These are phyloP conservation scores for Epizoanthus stellaris DNA, from an alignment of 92 coral and sea anemone species.

Conservation along the genomic window DNA sequence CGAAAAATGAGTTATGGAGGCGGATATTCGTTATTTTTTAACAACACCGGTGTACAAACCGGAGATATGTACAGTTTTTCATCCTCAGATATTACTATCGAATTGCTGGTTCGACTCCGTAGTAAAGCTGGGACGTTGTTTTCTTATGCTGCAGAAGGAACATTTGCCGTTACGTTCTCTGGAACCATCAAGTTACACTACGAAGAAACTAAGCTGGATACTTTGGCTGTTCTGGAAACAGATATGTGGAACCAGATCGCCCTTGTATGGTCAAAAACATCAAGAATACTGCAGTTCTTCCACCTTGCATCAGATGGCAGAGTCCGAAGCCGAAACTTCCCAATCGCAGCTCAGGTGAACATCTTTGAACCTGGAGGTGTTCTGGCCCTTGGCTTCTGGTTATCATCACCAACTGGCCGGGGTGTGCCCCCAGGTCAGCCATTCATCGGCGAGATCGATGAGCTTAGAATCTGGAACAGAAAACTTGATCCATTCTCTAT, in stretches of 20 bases:
- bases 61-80: constrained; percentile 57
- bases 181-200: constrained; percentile 51
- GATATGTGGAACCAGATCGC: constrained; percentile 59
- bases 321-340: constrained; percentile 65
- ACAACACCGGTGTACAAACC: constrained; percentile 59
- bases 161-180: constrained; percentile 61
- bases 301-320: constrained; percentile 56
- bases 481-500: constrained; percentile 41
- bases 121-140: constrained; percentile 58
- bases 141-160: constrained; percentile 64
- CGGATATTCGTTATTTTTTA: constrained; percentile 57
- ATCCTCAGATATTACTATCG: constrained; percentile 65
- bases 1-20: constrained; percentile 45
- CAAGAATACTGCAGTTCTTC: constrained; percentile 58
- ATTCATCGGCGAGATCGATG: constrained; percentile 66
- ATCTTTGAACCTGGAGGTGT: constrained; percentile 74
- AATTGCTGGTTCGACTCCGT: constrained; percentile 52
- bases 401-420: constrained; percentile 52
- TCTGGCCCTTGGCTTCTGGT: constrained; percentile 70
- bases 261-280: constrained; percentile 61
- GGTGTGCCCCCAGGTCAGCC: constrained; percentile 37
- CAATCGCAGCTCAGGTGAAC: constrained; percentile 49
- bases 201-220: constrained; percentile 52
- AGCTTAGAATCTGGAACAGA: constrained; percentile 67
- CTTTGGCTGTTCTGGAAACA: constrained; percentile 52